Conservation (phyloP, 2,113 vertebrate species). For the Etia nguti region DNA sequence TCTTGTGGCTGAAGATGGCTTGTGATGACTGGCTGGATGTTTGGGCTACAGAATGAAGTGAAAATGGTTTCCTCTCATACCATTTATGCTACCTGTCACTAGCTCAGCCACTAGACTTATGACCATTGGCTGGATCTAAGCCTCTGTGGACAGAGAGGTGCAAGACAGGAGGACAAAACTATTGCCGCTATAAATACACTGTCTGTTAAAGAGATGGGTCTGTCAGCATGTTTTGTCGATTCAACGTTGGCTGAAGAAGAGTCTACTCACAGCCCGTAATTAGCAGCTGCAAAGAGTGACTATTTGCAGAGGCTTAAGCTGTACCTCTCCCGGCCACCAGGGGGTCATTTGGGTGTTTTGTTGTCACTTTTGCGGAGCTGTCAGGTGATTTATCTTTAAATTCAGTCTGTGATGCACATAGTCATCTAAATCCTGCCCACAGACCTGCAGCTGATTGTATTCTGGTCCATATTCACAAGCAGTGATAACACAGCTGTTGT, state of each 20-base stretch:
- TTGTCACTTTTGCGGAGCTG: background rate
- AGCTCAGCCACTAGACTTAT: background rate
- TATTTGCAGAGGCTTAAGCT: background rate
- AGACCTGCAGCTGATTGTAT: background rate
- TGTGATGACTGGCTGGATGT: background rate
- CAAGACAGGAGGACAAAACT: background rate
- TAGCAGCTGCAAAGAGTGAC: background rate
- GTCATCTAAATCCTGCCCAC: background rate
- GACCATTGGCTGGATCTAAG: background rate
- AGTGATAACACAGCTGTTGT: background rate
- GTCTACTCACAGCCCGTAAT: background rate
- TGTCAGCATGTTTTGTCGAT: fast-evolving
- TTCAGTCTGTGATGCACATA: background rate
- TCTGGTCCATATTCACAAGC: background rate
- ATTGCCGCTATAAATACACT: background rate
- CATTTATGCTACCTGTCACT: background rate
- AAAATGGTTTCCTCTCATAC: background rate
- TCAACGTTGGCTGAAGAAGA: fast-evolving
- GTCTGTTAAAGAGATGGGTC: background rate
- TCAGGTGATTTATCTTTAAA: background rate
- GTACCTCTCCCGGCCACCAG: background rate
- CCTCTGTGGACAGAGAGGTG: background rate
- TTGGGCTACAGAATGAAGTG: background rate
- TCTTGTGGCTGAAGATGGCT: background rate
- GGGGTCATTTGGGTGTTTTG: background rate